Evolutionary conservation across 2,113 vertebrate species (phyloP).

Genomic region (Sakesphorus luctuosus): DNA sequence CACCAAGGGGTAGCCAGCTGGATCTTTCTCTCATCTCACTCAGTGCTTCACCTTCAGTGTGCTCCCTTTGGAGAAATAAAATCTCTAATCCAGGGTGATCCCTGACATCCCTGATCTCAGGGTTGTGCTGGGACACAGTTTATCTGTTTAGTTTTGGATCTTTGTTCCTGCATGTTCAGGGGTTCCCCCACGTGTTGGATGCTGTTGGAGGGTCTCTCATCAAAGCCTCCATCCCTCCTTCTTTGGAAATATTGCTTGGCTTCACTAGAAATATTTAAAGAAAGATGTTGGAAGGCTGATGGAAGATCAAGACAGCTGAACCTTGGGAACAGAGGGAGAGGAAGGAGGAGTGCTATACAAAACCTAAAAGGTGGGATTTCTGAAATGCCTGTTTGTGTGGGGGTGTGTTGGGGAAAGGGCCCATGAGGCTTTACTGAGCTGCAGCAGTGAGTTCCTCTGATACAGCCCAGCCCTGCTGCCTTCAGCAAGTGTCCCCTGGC

Average conservation of each 20-base stretch:
- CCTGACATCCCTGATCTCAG: background rate
- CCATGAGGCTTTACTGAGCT: background rate
- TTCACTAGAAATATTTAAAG: background rate
- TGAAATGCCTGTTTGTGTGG: background rate
- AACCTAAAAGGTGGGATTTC: background rate
- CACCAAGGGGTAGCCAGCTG: background rate
- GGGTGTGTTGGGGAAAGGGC: background rate
- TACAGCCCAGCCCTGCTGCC: accelerated
- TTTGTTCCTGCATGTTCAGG: background rate
- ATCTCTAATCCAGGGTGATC: background rate
- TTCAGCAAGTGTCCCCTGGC: accelerated
- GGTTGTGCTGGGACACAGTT: background rate
- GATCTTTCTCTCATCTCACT: background rate
- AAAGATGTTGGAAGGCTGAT: background rate
- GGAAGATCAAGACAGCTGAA: background rate
- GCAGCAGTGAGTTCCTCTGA: background rate
- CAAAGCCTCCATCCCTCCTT: background rate
- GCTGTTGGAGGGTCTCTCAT: background rate
- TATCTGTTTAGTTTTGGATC: background rate
- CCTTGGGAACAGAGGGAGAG: background rate
- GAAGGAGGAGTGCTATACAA: background rate
- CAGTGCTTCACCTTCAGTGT: background rate
- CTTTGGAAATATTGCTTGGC: background rate
- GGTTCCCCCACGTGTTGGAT: accelerated
- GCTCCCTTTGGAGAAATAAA: background rate